A percentile compares a stretch with the other conserved stretches of the same genome.
These are phyloP conservation scores for Thrips palmi DNA, from an alignment of 1,140 invertebrate genomes.

Conservation along the genomic window DNA sequence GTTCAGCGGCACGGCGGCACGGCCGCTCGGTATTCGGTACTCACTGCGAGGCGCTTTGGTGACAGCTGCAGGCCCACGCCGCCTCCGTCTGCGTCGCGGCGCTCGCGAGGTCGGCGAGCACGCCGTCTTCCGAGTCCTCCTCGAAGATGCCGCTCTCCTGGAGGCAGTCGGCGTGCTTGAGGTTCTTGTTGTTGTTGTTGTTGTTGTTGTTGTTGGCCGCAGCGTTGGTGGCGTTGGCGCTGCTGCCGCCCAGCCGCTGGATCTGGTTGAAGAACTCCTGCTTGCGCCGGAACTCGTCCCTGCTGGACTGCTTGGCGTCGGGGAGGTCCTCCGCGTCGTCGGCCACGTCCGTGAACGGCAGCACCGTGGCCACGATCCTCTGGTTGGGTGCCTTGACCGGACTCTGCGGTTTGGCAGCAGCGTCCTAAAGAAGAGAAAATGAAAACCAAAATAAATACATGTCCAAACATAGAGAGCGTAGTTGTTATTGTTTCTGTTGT, in stretches of 20 bases:
- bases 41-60: too few relatives aligned
- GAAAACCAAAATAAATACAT: background rate
- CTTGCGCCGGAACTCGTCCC: slow-evolving; percentile 8
- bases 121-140: slow-evolving; percentile 15
- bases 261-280: too few relatives aligned
- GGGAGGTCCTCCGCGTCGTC: background rate
- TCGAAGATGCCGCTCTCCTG: slow-evolving; percentile 30
- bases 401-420: slow-evolving; percentile 6
- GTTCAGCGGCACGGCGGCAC: too few relatives aligned
- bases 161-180: slow-evolving; percentile 17
- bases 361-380: slow-evolving; percentile 17
- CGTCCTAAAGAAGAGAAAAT: slow-evolving; percentile 4
- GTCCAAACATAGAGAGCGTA: background rate
- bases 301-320: background rate
- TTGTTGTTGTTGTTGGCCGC: background rate
- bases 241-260: too few relatives aligned
- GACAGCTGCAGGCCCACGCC: too few relatives aligned
- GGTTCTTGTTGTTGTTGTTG: background rate
- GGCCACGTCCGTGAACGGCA: slow-evolving; percentile 15
- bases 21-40: too few relatives aligned
- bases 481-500: slow-evolving; percentile 3
- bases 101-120: too few relatives aligned
- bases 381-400: slow-evolving; percentile 12
- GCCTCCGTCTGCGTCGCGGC: too few relatives aligned
- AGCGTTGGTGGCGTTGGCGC: too few relatives aligned